Evolutionary conservation across 2,797 vertebrate genomes (phyloP), one percentile per base, ranked within the genome.

Genomic region (Fistularia tabacaria): DNA sequence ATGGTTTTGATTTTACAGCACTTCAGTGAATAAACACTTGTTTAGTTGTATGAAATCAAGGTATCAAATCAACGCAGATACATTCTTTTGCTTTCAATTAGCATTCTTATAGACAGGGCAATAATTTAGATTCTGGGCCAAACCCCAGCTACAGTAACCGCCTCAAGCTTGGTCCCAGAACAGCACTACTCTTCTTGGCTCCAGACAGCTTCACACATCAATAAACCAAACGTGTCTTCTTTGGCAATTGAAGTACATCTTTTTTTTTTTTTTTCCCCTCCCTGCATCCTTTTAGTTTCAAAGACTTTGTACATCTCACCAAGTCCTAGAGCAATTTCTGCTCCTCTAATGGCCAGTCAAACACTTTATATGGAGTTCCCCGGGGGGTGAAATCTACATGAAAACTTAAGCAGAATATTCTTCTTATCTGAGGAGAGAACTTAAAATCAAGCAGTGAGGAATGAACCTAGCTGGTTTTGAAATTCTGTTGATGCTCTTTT

Each of bases 81-180:
- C 57, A 12, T n/a, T n/a, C n/a, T n/a, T n/a, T n/a, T n/a, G n/a
- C n/a, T n/a, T n/a, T n/a, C n/a, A n/a, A n/a, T n/a, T n/a, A n/a
- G n/a, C n/a, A n/a, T n/a, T n/a, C n/a, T n/a, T n/a, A n/a, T 42
- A 53, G 46, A 69, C 38, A 25, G 12, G 41, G n/a, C 44, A 44
- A 6, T 46, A 51, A 41, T 73, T 55, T 62, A 55, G 68, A 73
- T 77, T 69, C 53, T 71, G 62, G 66, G 49, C 36, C 51, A 11
- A 15, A 43, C 37, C 38, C 49, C 25, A 64, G 53, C 14, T 60
- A 44, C 47, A 60, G 46, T n/a, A 9, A 37, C 44, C 65, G 58
- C 49, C 60, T 62, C 14, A 42, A 51, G 55, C 62, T 54, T 52
- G 41, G 37, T 67, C 67, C 47, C 37, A 38, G 57, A 51, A 64